A percentile compares a stretch with the other conserved stretches of the same genome.
These are phyloP conservation scores for Antheraea pernyi DNA, from an alignment of 1,140 invertebrate genomes.

Conservation along the genomic window DNA sequence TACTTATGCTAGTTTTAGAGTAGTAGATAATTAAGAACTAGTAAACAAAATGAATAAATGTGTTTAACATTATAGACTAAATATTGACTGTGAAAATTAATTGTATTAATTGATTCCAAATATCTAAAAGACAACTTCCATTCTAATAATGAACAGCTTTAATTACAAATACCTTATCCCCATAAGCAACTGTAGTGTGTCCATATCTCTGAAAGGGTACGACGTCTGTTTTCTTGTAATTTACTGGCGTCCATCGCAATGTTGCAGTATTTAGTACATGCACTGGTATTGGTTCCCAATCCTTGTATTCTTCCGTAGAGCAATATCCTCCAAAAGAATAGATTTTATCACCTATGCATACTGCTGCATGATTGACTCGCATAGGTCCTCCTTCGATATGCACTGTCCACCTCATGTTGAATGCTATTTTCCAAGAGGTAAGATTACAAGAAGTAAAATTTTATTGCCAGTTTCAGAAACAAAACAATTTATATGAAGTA, in stretches of 20 bases:
- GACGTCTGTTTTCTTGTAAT: constrained; percentile 48
- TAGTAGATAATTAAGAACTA: no score
- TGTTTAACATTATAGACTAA: no score
- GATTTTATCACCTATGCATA: constrained; percentile 88
- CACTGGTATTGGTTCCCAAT: constrained; percentile 92
- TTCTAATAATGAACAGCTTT: no score
- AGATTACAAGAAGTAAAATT: background rate
- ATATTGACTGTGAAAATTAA: no score
- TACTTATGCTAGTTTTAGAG: no score
- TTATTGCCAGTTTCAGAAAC: no score
- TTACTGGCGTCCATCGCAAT: constrained; percentile 78
- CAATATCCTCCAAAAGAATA: constrained; percentile 96
- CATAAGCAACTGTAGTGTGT: constrained; percentile 91
- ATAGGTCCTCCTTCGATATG: constrained; percentile 90
- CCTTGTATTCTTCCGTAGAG: constrained; percentile 82
- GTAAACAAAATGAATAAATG: no score
- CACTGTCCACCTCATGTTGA: constrained; percentile 85
- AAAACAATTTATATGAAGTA: no score
- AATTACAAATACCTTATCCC: constrained; percentile 79
- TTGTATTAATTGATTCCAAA: no score
- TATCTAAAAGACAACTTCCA: no score
- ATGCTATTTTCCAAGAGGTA: background rate
- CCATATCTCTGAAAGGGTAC: constrained; percentile 84
- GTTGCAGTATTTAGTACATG: constrained; percentile 91
- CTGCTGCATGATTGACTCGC: constrained; percentile 94